Evolutionary conservation across 2,797 vertebrate genomes (phyloP).

Genomic region (Neopelma chrysocephalum): DNA sequence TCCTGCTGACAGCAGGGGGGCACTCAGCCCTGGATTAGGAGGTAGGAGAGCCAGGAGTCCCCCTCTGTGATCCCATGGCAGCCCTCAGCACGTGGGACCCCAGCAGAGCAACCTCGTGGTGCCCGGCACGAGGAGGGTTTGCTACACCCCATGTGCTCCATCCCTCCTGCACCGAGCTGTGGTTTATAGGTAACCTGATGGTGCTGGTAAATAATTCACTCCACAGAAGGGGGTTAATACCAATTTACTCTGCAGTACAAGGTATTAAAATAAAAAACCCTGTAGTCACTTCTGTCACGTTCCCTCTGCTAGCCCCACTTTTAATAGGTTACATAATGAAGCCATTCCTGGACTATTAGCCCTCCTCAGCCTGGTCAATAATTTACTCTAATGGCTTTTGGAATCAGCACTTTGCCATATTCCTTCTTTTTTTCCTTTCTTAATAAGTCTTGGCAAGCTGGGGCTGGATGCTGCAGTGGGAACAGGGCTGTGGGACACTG

Average conservation of each 20-base stretch:
- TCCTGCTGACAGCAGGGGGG: not conserved
- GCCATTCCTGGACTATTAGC: constrained; percentile 56
- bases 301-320: constrained; percentile 46
- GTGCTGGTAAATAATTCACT: constrained; percentile 64
- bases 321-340: constrained; percentile 73
- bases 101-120: not conserved
- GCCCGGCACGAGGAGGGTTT: not conserved
- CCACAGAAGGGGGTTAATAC: constrained; percentile 34
- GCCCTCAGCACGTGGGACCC: not conserved
- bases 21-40: not conserved
- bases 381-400: constrained; percentile 55
- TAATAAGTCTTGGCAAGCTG: not conserved
- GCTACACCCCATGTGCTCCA: not conserved
- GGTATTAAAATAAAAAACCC: constrained; percentile 52
- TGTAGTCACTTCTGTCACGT: constrained; percentile 43
- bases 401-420: constrained; percentile 36
- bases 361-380: constrained; percentile 60
- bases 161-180: not conserved
- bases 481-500: not conserved
- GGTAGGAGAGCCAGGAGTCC: not conserved
- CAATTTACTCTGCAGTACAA: constrained; percentile 37
- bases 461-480: not conserved
- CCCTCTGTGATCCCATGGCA: not conserved
- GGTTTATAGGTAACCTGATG: not conserved
- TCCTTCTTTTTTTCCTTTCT: not conserved